Conservation (phyloP, 1,140 invertebrate genomes). For the Metopolophium dirhodum region DNA sequence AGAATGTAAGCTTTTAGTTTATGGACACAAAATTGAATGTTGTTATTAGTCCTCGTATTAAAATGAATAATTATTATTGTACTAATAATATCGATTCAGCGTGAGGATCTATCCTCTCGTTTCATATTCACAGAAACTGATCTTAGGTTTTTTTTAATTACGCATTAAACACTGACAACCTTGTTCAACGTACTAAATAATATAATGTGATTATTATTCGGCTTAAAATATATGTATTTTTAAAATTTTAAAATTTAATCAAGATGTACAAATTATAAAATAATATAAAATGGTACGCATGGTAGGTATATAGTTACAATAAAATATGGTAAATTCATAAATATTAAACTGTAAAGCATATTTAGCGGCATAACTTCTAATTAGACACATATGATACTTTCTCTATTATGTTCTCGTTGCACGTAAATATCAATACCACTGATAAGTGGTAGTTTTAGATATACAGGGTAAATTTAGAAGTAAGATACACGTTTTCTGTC, state of each 20-base stretch:
- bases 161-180: background rate
- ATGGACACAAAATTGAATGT: too few relatives aligned
- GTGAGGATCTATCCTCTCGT: background rate
- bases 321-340: background rate
- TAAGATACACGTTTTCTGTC: background rate
- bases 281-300: too few relatives aligned
- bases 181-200: background rate
- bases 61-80: background rate
- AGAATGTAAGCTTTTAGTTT: too few relatives aligned
- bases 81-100: background rate
- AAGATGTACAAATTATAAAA: background rate
- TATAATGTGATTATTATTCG: background rate
- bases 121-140: background rate
- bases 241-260: background rate
- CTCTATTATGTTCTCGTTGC: background rate
- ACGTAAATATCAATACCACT: background rate
- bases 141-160: background rate
- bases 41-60: background rate
- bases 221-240: background rate
- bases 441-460: background rate
- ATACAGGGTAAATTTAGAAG: background rate
- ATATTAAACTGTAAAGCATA: conserved; percentile 6
- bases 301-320: background rate
- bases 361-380: background rate
- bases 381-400: background rate